These are phyloP conservation scores for Actenoides lindsayi DNA, from an alignment of 2,113 vertebrate species.

Conservation along the genomic window DNA sequence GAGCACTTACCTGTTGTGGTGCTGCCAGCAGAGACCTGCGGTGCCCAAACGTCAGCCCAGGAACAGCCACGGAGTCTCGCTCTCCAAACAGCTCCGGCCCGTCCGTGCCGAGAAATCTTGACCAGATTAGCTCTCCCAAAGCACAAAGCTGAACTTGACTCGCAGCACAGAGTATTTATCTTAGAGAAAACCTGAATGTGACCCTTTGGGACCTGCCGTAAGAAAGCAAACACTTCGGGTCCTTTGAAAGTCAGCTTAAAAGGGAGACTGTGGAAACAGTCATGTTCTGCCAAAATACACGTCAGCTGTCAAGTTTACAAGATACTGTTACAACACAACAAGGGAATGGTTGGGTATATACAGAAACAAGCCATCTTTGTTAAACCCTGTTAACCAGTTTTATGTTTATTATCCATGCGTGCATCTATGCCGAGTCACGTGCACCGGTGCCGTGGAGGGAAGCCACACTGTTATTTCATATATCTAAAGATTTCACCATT, in stretches of 20 bases:
- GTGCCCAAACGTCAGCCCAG: neutral
- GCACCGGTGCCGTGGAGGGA: neutral
- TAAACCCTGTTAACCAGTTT: neutral
- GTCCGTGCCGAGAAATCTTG: neutral
- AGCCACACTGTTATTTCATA: neutral
- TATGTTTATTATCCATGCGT: neutral
- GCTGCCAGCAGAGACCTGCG: neutral
- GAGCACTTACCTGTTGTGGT: neutral
- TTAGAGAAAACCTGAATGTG: slow-evolving; percentile 14
- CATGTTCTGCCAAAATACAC: slow-evolving; percentile 47
- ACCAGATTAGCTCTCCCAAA: neutral
- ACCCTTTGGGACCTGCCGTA: neutral
- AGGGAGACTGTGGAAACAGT: slow-evolving; percentile 41
- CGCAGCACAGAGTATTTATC: neutral
- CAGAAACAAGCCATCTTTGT: slow-evolving; percentile 39
- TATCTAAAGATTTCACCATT: neutral
- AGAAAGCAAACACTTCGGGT: slow-evolving; percentile 49
- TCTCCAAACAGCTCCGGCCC: neutral
- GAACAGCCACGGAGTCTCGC: fast-evolving
- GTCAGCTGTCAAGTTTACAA: slow-evolving; percentile 29
- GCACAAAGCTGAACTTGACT: slow-evolving; percentile 21
- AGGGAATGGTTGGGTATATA: neutral
- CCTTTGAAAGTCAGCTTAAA: slow-evolving; percentile 58
- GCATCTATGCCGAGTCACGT: neutral
- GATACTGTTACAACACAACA: slow-evolving; percentile 46